Base-by-base conservation (phyloP, 2,888 invertebrate genomes). In the Hyposoter didymator region DNA sequence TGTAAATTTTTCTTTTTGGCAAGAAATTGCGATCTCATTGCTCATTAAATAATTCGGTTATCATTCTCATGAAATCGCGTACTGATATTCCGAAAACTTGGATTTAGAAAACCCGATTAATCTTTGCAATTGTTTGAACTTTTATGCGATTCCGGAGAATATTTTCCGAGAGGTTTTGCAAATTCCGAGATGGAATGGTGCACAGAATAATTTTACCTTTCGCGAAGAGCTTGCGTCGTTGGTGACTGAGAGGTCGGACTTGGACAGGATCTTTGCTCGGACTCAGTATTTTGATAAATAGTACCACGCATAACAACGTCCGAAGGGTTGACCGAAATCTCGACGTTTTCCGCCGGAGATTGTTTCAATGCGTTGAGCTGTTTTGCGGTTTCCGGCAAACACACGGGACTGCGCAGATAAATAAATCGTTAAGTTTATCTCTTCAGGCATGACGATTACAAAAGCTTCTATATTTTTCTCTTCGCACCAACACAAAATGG, bases 301-400 rank as follows among this genome's bases (percentile, higher is more conserved):
- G 93, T 92, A 69, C 92, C 92, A 76, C 93, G 91, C 91, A 92
- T 92, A 7, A 91, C 91, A 52, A 93, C 90, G 73, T 93, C 93
- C 12, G 92, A 92, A 52, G 93, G 92, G 88, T 93, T 93, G 2
- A 93, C 90, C 70, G 93, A 86, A 78, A 92, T 91, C 88, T 93
- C 93, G 78, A 92, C 87, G 82, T 90, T 91, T 59, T 92, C 93
- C 47, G 92, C 88, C 43, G 90, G 87, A 6, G 87, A 90, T 87
- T 91, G 91, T 64, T 91, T 92, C 43, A 90, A 73, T 43, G 89
- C 88, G 76, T 89, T 91, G 72, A 92, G 90, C 88, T 91, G 91
- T 88, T 91, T 93, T 91, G 91, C 91, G 91, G 91, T 92, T 88
- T 93, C 93, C 88, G 91, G 89, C 83, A 92, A 90, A 89, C 89